Conservation (phyloP, 2,888 invertebrate species). For the Melieria omissa region DNA sequence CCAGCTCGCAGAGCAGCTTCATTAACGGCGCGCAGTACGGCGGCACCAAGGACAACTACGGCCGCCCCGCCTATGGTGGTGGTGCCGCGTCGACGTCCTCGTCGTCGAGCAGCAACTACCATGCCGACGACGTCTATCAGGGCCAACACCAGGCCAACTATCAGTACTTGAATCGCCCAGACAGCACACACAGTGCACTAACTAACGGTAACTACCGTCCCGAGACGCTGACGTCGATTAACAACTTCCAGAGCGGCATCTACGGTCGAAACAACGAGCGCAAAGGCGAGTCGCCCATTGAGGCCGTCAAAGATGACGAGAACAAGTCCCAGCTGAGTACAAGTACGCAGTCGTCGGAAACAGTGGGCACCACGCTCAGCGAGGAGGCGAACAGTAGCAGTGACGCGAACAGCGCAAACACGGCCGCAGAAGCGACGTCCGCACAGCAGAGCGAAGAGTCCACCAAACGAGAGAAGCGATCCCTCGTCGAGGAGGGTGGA, state of each 20-base stretch:
- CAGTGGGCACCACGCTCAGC: slow-evolving; percentile 52
- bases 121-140: slow-evolving; percentile 56
- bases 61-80: slow-evolving; percentile 40
- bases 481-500: slow-evolving; percentile 48
- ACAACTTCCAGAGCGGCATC: slow-evolving; percentile 59
- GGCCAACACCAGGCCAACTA: slow-evolving; percentile 59
- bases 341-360: slow-evolving; percentile 52
- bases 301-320: slow-evolving; percentile 54
- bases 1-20: slow-evolving; percentile 52
- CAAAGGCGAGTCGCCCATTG: slow-evolving; percentile 61
- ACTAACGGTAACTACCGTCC: slow-evolving; percentile 52
- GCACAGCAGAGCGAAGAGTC: slow-evolving; percentile 42
- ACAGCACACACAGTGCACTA: slow-evolving; percentile 53
- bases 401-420: slow-evolving; percentile 12
- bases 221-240: slow-evolving; percentile 57
- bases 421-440: slow-evolving; percentile 34
- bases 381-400: slow-evolving; percentile 36
- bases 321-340: slow-evolving; percentile 47
- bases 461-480: slow-evolving; percentile 52
- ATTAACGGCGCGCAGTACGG: slow-evolving; percentile 39
- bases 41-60: slow-evolving; percentile 43
- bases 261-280: slow-evolving; percentile 65
- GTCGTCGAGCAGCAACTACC: slow-evolving; percentile 56
- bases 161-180: slow-evolving; percentile 65
- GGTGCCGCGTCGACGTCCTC: slow-evolving; percentile 41